Evolutionary conservation across 2,888 invertebrate species (phyloP).

Genomic region (Mactromeris polynyma): DNA sequence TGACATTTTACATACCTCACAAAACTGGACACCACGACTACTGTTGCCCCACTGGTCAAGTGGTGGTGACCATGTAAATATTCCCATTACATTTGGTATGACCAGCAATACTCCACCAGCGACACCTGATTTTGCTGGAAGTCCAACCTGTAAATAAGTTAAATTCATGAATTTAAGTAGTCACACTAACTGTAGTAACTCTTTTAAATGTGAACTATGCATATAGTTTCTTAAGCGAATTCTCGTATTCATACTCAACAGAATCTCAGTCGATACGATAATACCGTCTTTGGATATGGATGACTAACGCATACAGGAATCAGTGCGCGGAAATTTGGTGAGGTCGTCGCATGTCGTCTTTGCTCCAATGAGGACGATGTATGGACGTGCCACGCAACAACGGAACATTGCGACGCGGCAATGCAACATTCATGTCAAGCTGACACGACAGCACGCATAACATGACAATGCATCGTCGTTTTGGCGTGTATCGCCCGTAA

Average conservation of each 20-base stretch:
- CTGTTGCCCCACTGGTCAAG: constrained; percentile 96
- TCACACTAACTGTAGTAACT: background rate
- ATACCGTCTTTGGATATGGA: no score
- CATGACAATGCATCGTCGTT: no score
- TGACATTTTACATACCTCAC: constrained; percentile 89
- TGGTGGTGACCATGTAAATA: constrained; percentile 95
- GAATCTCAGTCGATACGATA: no score
- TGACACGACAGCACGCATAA: no score
- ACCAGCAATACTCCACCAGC: constrained; percentile 97
- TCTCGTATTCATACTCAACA: background rate
- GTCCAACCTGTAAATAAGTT: constrained; percentile 87
- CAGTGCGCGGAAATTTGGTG: background rate
- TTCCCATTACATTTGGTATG: constrained; percentile 98
- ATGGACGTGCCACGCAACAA: background rate
- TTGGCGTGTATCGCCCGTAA: no score
- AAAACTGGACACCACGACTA: constrained; percentile 96
- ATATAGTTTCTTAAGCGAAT: background rate
- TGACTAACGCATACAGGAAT: no score
- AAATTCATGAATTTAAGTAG: background rate
- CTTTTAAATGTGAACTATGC: background rate
- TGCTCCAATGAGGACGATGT: background rate
- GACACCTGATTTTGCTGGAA: constrained; percentile 90
- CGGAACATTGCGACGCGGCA: background rate
- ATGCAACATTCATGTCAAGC: background rate
- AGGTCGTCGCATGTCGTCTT: background rate